Conservation (phyloP, 2,888 invertebrate genomes). For the Drosophila kokeensis region DNA sequence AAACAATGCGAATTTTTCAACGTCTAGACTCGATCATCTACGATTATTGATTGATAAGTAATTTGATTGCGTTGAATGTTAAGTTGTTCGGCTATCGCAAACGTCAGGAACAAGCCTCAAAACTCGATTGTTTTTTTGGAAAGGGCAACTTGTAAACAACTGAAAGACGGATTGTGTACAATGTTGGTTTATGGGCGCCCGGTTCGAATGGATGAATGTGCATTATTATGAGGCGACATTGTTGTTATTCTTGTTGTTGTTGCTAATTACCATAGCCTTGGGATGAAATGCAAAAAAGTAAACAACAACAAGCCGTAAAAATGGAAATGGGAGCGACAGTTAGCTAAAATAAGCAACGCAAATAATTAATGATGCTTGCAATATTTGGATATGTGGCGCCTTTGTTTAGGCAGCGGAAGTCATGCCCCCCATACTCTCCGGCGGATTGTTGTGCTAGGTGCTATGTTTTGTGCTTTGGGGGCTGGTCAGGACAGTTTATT, state of each 20-base stretch:
- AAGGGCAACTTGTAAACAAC: slow-evolving; percentile 29
- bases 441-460: slow-evolving; percentile 22
- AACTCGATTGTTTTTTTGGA: slow-evolving; percentile 13
- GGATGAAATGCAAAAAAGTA: slow-evolving; percentile 31
- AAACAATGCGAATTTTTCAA: not conserved
- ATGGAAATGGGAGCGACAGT: slow-evolving; percentile 13
- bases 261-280: slow-evolving; percentile 48
- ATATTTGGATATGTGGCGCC: slow-evolving; percentile 69
- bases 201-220: slow-evolving; percentile 58
- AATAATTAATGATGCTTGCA: slow-evolving; percentile 69
- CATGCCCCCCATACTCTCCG: not conserved
- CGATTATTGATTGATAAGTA: not conserved
- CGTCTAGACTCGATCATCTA: not conserved
- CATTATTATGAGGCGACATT: slow-evolving; percentile 51
- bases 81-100: slow-evolving; percentile 36
- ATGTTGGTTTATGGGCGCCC: slow-evolving; percentile 50
- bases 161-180: slow-evolving; percentile 49
- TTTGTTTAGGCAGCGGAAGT: slow-evolving; percentile 66
- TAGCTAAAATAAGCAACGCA: slow-evolving; percentile 58
- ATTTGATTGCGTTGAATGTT: slow-evolving; percentile 38
- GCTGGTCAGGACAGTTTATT: slow-evolving; percentile 39
- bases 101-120: slow-evolving; percentile 42
- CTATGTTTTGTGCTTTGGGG: slow-evolving; percentile 21
- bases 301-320: slow-evolving; percentile 21
- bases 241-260: slow-evolving; percentile 14